Evolutionary conservation across 2,888 invertebrate species (phyloP).

Genomic region (Salticus scenicus): DNA sequence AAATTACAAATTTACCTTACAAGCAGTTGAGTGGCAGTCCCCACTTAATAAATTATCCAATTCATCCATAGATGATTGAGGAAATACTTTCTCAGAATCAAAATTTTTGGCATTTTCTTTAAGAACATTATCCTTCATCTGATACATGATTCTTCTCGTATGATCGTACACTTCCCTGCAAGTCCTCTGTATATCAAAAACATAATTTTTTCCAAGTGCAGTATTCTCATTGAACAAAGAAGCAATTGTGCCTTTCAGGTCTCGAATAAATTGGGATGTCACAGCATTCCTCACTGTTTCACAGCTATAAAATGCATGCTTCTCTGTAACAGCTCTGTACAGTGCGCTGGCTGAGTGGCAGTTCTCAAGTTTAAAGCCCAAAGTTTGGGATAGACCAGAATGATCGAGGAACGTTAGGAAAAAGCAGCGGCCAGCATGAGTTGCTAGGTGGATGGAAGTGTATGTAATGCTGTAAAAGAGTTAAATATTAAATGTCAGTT

Average conservation of each 20-base stretch:
- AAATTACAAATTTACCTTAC: conserved; percentile 56
- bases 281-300: conserved; percentile 92
- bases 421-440: conserved; percentile 74
- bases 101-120: not conserved
- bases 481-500: too few relatives aligned
- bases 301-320: conserved; percentile 94
- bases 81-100: not conserved
- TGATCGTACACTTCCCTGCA: conserved; percentile 93
- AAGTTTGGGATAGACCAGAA: conserved; percentile 77
- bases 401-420: conserved; percentile 74
- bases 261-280: conserved; percentile 90
- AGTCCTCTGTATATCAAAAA: conserved; percentile 91
- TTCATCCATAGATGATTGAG: not conserved
- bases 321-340: conserved; percentile 91
- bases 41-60: not conserved
- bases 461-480: conserved; percentile 74
- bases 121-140: conserved; percentile 74
- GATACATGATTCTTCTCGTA: conserved; percentile 85
- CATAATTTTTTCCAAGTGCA: conserved; percentile 89
- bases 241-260: conserved; percentile 91
- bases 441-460: conserved; percentile 75
- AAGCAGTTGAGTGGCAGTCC: conserved; percentile 44
- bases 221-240: conserved; percentile 93
- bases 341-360: conserved; percentile 87
- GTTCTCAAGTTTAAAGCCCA: conserved; percentile 88